Conservation (phyloP, 2,888 invertebrate species). For the Temnothorax rugatulus region DNA sequence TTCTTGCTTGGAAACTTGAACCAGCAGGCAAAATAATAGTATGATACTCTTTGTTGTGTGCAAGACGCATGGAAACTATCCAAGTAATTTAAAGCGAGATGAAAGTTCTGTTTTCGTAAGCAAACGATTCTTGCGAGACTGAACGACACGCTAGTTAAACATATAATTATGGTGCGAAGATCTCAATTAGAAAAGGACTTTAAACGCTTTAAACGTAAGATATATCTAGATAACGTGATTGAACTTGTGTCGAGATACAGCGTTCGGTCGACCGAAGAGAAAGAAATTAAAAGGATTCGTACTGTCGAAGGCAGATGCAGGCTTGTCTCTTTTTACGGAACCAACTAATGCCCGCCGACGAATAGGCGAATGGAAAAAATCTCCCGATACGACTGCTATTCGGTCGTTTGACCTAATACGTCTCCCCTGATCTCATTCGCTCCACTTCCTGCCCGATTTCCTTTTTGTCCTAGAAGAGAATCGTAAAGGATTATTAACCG, state of each 20-base stretch:
- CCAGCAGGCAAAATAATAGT: slow-evolving; percentile 36
- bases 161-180: background rate
- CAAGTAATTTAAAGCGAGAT: slow-evolving; percentile 13
- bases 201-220: slow-evolving; percentile 13
- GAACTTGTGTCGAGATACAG: slow-evolving; percentile 1
- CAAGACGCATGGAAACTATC: slow-evolving; percentile 12
- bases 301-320: slow-evolving; percentile 64
- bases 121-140: background rate
- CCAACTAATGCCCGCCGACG: slow-evolving; percentile 62
- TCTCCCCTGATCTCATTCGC: slow-evolving; percentile 69
- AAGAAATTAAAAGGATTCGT: slow-evolving; percentile 68
- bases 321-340: slow-evolving; percentile 59
- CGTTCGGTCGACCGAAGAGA: slow-evolving; percentile 34
- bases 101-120: background rate
- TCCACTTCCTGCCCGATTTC: slow-evolving; percentile 65
- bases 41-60: slow-evolving; percentile 18
- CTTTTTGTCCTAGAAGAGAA: slow-evolving; percentile 74
- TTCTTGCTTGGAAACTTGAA: slow-evolving; percentile 36
- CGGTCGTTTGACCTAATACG: slow-evolving; percentile 75
- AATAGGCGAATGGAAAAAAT: slow-evolving; percentile 65
- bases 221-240: slow-evolving; percentile 6
- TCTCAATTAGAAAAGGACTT: background rate
- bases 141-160: background rate
- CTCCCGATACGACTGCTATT: slow-evolving; percentile 64
- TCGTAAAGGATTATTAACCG: slow-evolving; percentile 77